Percentiles rank a stretch among this genome's conserved stretches.
Conservation (phyloP, 2,113 vertebrate genomes). For the Syngnathus typhle region DNA sequence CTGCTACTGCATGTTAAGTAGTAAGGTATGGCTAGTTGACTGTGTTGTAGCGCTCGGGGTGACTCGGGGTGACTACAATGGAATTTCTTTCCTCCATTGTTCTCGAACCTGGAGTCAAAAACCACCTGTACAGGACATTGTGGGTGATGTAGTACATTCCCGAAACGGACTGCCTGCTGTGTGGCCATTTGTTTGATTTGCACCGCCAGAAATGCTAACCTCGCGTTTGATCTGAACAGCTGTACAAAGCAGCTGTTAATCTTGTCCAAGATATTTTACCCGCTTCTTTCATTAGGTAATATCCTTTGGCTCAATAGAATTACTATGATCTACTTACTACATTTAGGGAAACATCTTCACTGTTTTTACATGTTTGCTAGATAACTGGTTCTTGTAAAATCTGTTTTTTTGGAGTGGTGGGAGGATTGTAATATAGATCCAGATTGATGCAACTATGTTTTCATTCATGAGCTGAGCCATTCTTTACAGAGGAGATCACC, state of each 20-base stretch:
- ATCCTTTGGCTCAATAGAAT: background rate
- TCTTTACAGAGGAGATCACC: constrained; percentile 2
- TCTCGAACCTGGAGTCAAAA: too few species aligned
- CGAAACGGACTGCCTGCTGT: too few species aligned
- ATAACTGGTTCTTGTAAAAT: background rate
- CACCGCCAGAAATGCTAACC: too few species aligned
- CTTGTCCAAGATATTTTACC: constrained; percentile 12
- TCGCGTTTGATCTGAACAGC: background rate
- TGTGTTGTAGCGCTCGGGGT: too few species aligned
- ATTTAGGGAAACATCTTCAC: background rate
- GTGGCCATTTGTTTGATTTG: too few species aligned
- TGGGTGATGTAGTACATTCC: too few species aligned
- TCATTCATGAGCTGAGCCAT: constrained; percentile 5
- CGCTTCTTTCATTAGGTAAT: background rate
- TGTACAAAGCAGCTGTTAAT: constrained; percentile 1
- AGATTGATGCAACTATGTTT: constrained; percentile 1
- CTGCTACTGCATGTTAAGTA: too few species aligned
- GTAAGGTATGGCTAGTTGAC: too few species aligned
- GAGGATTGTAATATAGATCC: background rate
- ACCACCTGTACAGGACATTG: too few species aligned
- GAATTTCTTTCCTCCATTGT: too few species aligned
- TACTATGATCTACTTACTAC: background rate
- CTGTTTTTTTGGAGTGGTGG: background rate
- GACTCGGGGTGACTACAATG: too few species aligned
- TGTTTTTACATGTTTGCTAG: background rate